Evolutionary conservation across 2,888 invertebrate genomes (phyloP), one percentile per base, ranked within the genome.

Genomic region (Caenorhabditis afra): DNA sequence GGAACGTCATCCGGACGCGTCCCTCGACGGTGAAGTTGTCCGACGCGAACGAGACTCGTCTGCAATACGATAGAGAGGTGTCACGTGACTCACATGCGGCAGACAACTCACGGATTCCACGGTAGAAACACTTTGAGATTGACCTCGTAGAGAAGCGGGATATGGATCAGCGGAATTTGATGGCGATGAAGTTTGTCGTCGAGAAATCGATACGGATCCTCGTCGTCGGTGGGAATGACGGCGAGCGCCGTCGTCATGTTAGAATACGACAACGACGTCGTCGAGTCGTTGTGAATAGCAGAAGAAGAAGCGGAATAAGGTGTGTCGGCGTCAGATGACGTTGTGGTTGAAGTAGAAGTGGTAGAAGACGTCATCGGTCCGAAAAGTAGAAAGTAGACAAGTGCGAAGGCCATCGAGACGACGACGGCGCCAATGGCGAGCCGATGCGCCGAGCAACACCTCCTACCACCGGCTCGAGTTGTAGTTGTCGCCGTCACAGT

Each of bases 1-100:
- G 55, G 35, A 85, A 82, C 10, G 59, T 61, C 49, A 85, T 65
- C 22, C 67, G 29, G n/a, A 77, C 67, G 39, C 71, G 67, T 1
- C 85, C 86, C 58, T 82, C 83, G 14, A 85, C 75, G 5, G 79
- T 58, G 61, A 82, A 83, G 66, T 86, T 85, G n/a, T 77, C 66
- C 4, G 55, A 8, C 5, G 85, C 87, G 53, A 78, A 87, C 57
- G 82, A 70, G 14, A 87, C 55, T 8, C 22, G 29, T 23, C 82
- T 82, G 71, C 3, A 50, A 79, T 57, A 12, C 3, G 44, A 79
- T 57, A 12, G 22, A 39, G 47, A 5, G 47, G 47, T 3, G n/a
- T 11, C 7, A 41, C 2, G 4, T 47, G 18, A 16, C 7, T n/a
- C 12, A 35, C 1, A 18, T n/a, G n/a, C n/a, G n/a, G n/a, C n/a